Conservation (phyloP, 1,140 invertebrate species). For the Dendrolimus punctatus region DNA sequence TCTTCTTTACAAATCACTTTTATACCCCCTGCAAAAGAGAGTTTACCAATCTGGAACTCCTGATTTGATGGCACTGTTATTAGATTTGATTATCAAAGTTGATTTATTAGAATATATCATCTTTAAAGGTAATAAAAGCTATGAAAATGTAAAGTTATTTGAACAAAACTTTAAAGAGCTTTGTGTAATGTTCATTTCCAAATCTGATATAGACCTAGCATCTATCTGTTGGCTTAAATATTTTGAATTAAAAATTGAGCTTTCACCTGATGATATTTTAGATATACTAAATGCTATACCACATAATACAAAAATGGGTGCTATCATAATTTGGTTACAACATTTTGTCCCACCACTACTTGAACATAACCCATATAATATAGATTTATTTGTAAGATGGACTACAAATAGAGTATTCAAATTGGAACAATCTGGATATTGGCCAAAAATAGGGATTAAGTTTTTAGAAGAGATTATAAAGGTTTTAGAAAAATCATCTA, state of each 20-base stretch:
- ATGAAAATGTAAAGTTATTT: conserved; percentile 45
- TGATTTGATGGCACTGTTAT: conserved; percentile 25
- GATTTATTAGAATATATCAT: conserved; percentile 54
- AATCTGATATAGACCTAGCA: conserved; percentile 55
- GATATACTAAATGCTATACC: conserved; percentile 51
- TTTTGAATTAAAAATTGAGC: conserved; percentile 33
- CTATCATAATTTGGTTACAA: conserved; percentile 54
- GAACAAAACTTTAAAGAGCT: conserved; percentile 38
- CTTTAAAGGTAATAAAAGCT: conserved; percentile 42
- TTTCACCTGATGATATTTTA: conserved; percentile 33
- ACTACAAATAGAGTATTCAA: conserved; percentile 52
- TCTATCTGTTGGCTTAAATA: conserved; percentile 62
- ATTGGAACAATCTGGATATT: conserved; percentile 56
- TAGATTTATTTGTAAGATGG: conserved; percentile 62
- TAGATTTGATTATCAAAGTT: conserved; percentile 47
- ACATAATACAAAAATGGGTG: conserved; percentile 50
- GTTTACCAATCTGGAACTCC: conserved; percentile 28
- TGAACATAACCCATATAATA: conserved; percentile 54
- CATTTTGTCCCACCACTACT: conserved; percentile 49
- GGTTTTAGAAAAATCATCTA: conserved; percentile 50
- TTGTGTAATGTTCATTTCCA: conserved; percentile 47
- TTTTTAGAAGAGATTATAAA: conserved; percentile 49
- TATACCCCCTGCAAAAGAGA: conserved; percentile 47
- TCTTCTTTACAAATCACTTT: conserved; percentile 37
- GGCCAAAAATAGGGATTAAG: conserved; percentile 63